Percentiles rank a stretch among this genome's conserved stretches.
phyloP scores from a whole-genome alignment of 2,888 invertebrate genomes.

The Eudemis profundana region DNA sequence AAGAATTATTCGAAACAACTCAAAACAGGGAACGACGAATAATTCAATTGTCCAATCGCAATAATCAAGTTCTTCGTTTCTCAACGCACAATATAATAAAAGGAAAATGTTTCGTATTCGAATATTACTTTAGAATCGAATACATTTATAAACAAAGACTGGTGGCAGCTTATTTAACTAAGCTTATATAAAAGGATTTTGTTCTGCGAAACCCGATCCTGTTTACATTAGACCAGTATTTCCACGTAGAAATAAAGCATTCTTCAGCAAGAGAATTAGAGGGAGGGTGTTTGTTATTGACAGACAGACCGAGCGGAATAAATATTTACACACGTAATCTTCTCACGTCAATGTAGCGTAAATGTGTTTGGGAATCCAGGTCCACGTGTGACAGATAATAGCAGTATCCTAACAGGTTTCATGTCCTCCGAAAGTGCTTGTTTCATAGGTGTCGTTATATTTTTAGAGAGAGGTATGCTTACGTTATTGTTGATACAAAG shows the following conservation, averaged over 20 bases:
- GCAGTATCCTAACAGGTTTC: constrained; percentile 13
- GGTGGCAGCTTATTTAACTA: background rate
- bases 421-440: background rate
- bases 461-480: background rate
- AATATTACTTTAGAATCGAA: no score
- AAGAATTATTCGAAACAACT: constrained; percentile 21
- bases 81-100: background rate
- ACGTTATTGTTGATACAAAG: background rate
- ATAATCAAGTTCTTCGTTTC: background rate
- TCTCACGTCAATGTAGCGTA: constrained; percentile 35
- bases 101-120: background rate
- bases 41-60: constrained; percentile 6
- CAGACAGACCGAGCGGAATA: constrained; percentile 33
- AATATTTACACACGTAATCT: constrained; percentile 42
- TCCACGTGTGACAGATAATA: constrained; percentile 4
- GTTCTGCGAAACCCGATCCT: background rate
- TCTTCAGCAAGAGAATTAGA: constrained; percentile 21
- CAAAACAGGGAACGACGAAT: constrained; percentile 12
- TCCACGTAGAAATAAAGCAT: constrained; percentile 20
- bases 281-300: constrained; percentile 30
- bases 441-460: background rate
- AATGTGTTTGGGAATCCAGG: constrained; percentile 29
- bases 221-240: constrained; percentile 14
- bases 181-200: background rate
- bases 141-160: background rate